Base-by-base conservation (phyloP, 2,113 vertebrate genomes). In the Tetrao urogallus region DNA sequence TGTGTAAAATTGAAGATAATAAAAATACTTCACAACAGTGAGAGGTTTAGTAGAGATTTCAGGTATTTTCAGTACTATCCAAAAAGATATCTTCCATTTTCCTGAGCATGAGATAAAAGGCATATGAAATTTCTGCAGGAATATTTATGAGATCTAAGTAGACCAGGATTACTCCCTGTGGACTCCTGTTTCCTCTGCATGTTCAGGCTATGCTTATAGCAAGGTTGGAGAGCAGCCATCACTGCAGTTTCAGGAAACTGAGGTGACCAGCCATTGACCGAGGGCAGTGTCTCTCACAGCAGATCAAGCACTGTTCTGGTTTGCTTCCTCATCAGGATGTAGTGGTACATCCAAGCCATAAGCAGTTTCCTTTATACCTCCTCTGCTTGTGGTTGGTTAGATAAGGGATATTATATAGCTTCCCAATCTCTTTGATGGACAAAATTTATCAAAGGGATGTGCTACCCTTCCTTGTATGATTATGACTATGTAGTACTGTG, bases 301-400 rank as follows among this genome's bases (percentile, higher is more conserved):
- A 80, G 10, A 93, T 63, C 84, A 92, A 93, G 89, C 61, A 50
- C 36, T 40, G 3, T 56, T 43, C 74, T 82, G 58, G 28, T 79
- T 61, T 92, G 60, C 34, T 96, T 95, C 87, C 91, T 89, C 74
- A 61, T 58, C 89, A 93, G 92, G 92, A 95, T 94, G 58, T 45
- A 54, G 65, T 42, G 92, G 78, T 71, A 9, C 82, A 85, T 85
- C 78, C 92, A 76, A 92, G 67, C 38, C 34, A 50, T 82, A 67
- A 91, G 84, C 67, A 47, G 81, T 73, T 94, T 95, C 92, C 94
- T 94, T 32, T 90, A 50, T 74, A 74, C 64, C 92, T 79, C 71
- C 50, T 80, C 67, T 66, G 34, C 14, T 48, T 63, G 71, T 89
- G 91, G 58, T 82, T 89, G 45, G 63, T 80, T 82, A 93, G 84